Evolutionary conservation across 1,140 invertebrate genomes (phyloP), one percentile per base, ranked within the genome.

Genomic region (Ctenoplectra terminalis): DNA sequence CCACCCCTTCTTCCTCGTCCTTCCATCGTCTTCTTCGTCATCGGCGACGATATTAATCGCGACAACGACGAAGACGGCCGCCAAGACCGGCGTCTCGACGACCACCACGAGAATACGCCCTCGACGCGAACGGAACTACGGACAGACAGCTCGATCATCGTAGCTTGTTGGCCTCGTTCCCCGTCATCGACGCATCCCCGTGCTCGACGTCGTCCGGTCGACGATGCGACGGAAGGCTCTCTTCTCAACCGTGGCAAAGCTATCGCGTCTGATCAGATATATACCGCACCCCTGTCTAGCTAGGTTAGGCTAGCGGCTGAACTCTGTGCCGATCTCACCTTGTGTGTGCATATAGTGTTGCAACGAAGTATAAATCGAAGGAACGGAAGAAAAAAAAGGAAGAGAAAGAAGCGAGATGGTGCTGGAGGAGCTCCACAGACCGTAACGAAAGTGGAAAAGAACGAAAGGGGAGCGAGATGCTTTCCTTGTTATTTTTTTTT

Each of bases 321-420:
- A 43, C 50, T 64, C 72, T 26, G 31, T 46, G 17, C 17, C 34
- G 34, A 46, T 64, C 56, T 43, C 43, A 29, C 46, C n/a, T 34
- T 50, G 31, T 71, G 37, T 37, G 29, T 63, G 72, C 63, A 58
- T 31, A 64, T 64, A 54, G 29, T 43, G n/a, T 29, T 56, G 77
- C 43, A 52, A 79, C 48, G 50, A 67, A 34, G 37, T 34, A 43
- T 37, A 37, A 72, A 72, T n/a, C 67, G 56, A 79, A 61, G 76
- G 61, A 64, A 80, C 37, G 58, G 34, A 76, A 76, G 63, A 37
- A 34, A 67, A 34, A 67, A 76, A 76, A 67, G 72, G 58, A 40
- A 67, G 40, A 81, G 79, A 77, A 52, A 66, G 73, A 74, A 69
- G 63, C 60, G 43, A 69, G 54, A 56, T 31, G 63, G 43, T 48